These are phyloP conservation scores for Conus betulinus DNA, from an alignment of 1,140 invertebrate species.

Conservation along the genomic window DNA sequence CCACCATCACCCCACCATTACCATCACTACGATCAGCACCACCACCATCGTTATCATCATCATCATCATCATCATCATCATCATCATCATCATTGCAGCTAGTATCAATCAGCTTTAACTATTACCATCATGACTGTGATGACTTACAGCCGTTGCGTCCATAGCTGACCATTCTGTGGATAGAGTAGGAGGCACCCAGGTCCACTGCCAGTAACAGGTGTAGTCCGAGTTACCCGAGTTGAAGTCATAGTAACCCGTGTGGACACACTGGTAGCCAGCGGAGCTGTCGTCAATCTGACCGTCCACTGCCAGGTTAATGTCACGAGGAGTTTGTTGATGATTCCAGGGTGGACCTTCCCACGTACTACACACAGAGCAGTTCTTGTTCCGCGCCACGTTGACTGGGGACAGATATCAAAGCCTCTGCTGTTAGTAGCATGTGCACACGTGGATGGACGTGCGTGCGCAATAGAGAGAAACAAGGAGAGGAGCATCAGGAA, in stretches of 20 bases:
- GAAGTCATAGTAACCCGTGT: background rate
- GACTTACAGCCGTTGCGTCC: background rate
- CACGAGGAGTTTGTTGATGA: background rate
- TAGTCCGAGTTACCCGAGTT: too few relatives aligned
- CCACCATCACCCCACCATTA: too few relatives aligned
- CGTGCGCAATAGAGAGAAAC: background rate
- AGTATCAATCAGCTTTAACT: background rate
- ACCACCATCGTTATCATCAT: too few relatives aligned
- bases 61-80: too few relatives aligned
- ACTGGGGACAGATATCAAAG: too few relatives aligned
- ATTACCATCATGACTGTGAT: background rate
- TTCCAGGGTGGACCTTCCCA: background rate
- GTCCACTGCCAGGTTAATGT: background rate
- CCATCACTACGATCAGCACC: too few relatives aligned
- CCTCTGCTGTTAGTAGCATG: too few relatives aligned
- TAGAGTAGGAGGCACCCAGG: background rate
- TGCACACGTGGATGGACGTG: too few relatives aligned
- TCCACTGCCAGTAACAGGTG: background rate
- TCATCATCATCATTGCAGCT: too few relatives aligned
- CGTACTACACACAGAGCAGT: background rate
- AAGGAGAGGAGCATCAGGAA: background rate
- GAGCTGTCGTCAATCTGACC: background rate
- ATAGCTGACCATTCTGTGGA: background rate
- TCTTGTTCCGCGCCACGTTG: background rate
- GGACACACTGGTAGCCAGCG: background rate